These are phyloP conservation scores for Merluccius polli DNA, from an alignment of 2,797 vertebrate species.

Conservation along the genomic window DNA sequence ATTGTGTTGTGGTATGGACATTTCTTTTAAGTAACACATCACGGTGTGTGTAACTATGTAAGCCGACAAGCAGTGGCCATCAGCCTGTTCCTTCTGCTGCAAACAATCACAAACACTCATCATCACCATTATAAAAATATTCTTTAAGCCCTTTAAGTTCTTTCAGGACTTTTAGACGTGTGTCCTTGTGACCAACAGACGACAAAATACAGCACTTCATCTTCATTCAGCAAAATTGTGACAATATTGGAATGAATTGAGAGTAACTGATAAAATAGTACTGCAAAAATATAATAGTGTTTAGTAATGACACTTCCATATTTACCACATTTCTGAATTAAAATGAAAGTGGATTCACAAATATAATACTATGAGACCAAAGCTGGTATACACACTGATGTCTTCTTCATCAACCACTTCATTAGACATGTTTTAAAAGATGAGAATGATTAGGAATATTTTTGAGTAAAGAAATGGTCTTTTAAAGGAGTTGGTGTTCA, in stretches of 20 bases:
- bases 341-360: background rate
- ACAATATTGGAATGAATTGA: background rate
- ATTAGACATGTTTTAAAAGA: background rate
- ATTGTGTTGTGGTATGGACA: background rate
- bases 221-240: background rate
- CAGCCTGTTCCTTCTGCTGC: background rate
- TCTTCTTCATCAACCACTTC: no score
- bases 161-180: background rate
- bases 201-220: background rate
- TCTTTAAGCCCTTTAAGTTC: background rate
- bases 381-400: no score
- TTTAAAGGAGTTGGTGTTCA: background rate
- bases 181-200: background rate
- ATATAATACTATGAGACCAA: no score
- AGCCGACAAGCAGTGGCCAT: background rate
- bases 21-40: background rate
- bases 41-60: background rate
- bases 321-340: background rate
- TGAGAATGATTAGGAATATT: background rate
- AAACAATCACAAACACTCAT: background rate
- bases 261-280: background rate
- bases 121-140: background rate
- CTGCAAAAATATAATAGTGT: background rate
- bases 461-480: background rate
- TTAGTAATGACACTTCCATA: background rate